phyloP scores from a whole-genome alignment of 2,888 invertebrate species.

The Brachyptera risi region DNA sequence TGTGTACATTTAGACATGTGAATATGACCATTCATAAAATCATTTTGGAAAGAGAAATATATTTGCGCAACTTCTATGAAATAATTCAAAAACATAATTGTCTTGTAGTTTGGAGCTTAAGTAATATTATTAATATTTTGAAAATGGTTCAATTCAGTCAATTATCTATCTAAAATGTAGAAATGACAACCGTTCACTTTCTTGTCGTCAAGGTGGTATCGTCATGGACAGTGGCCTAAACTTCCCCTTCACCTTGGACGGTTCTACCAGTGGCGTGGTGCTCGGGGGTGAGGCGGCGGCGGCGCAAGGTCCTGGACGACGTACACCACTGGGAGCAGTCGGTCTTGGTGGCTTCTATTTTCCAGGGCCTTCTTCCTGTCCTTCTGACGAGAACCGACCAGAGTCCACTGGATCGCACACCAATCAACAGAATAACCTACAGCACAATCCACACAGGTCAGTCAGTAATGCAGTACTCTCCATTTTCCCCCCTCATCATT shows the following conservation, averaged over 20 bases:
- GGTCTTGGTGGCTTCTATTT: constrained; percentile 86
- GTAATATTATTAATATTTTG: too few relatives aligned
- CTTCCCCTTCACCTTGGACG: constrained; percentile 39
- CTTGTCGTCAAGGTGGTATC: too few relatives aligned
- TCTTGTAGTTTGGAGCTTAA: too few relatives aligned
- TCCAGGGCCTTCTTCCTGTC: constrained; percentile 53
- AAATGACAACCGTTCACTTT: too few relatives aligned
- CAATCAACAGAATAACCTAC: constrained; percentile 17
- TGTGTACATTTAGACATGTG: too few relatives aligned
- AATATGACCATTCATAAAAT: too few relatives aligned
- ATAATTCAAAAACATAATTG: too few relatives aligned
- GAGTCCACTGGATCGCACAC: constrained; percentile 52
- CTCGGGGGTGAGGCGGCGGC: constrained; percentile 31
- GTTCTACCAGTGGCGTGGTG: constrained; percentile 5
- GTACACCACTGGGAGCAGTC: constrained; percentile 79
- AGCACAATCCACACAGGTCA: constrained; percentile 6
- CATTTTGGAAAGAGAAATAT: too few relatives aligned
- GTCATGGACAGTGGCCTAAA: constrained; percentile 11
- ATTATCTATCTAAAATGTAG: too few relatives aligned
- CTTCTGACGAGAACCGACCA: constrained; percentile 72
- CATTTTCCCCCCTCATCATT: too few relatives aligned
- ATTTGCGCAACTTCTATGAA: too few relatives aligned
- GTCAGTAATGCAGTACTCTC: background rate
- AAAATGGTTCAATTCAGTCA: too few relatives aligned
- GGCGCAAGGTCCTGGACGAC: constrained; percentile 54